phyloP scores from a whole-genome alignment of 2,113 vertebrate genomes.

The Dryoscopus gambensis region DNA sequence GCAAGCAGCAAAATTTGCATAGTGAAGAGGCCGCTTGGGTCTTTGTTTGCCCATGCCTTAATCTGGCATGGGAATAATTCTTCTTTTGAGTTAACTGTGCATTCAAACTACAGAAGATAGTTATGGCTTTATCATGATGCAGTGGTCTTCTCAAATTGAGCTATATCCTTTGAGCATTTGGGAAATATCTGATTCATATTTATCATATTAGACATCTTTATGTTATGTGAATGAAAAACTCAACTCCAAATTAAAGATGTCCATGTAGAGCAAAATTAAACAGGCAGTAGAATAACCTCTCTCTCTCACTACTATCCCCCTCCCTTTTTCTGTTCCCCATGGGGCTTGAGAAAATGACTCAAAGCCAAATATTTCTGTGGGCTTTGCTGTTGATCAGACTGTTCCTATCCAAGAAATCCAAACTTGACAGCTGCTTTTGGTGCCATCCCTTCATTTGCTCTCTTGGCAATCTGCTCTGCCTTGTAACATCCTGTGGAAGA shows the following conservation, averaged over 20 bases:
- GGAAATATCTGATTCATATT: background rate
- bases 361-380: slow-evolving; percentile 53
- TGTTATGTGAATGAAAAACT: background rate
- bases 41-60: background rate
- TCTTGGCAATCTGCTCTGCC: slow-evolving; percentile 56
- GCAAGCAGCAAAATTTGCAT: background rate
- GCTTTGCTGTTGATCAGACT: slow-evolving; percentile 50
- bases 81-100: background rate
- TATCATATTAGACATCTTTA: background rate
- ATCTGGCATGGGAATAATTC: background rate
- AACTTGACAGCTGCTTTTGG: slow-evolving; percentile 53
- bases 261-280: background rate
- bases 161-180: background rate
- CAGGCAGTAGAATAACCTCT: background rate
- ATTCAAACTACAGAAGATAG: background rate
- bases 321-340: background rate
- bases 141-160: background rate
- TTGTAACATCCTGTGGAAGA: slow-evolving; percentile 60
- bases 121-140: background rate
- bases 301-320: background rate
- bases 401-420: slow-evolving; percentile 54
- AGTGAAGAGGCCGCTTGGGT: background rate
- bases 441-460: slow-evolving; percentile 48
- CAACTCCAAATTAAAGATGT: background rate
- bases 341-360: background rate